Evolutionary conservation across 2,113 vertebrate species (phyloP).

Genomic region (Phainopepla nitens): DNA sequence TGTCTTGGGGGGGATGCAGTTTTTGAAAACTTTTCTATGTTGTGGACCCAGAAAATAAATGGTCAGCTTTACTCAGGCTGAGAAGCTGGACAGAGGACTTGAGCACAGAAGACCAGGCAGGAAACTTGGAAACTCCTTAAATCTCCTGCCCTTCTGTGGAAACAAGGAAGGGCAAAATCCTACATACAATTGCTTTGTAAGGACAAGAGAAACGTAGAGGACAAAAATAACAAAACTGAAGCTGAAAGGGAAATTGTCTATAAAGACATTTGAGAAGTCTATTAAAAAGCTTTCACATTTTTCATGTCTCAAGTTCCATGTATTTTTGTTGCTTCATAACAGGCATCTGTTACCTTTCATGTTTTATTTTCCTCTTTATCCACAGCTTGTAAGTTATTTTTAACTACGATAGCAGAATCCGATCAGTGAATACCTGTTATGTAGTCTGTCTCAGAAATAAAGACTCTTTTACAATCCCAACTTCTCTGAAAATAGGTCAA

Average conservation of each 20-base stretch:
- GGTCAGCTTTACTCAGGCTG: neutral
- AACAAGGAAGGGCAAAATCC: neutral
- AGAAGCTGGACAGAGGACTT: neutral
- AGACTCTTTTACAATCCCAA: conserved; percentile 36
- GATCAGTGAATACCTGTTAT: conserved; percentile 70
- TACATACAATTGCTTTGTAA: neutral
- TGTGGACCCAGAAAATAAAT: neutral
- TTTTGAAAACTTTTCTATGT: neutral
- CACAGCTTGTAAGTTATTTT: conserved; percentile 71
- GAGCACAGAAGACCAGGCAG: neutral
- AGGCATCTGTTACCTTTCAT: conserved; percentile 51
- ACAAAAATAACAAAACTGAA: conserved; percentile 69
- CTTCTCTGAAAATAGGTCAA: conserved; percentile 65
- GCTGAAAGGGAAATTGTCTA: conserved; percentile 72
- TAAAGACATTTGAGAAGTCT: conserved; percentile 69
- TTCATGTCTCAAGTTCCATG: conserved; percentile 67
- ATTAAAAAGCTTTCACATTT: conserved; percentile 38
- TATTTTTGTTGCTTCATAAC: conserved; percentile 60
- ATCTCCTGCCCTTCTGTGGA: neutral
- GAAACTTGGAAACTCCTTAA: neutral
- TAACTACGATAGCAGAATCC: conserved; percentile 71
- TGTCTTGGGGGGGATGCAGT: accelerated
- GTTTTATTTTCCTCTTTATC: conserved; percentile 65
- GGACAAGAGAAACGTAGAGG: neutral
- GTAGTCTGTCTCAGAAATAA: conserved; percentile 59